Conservation (phyloP, 2,797 vertebrate genomes). For the Cryptoprocta ferox region DNA sequence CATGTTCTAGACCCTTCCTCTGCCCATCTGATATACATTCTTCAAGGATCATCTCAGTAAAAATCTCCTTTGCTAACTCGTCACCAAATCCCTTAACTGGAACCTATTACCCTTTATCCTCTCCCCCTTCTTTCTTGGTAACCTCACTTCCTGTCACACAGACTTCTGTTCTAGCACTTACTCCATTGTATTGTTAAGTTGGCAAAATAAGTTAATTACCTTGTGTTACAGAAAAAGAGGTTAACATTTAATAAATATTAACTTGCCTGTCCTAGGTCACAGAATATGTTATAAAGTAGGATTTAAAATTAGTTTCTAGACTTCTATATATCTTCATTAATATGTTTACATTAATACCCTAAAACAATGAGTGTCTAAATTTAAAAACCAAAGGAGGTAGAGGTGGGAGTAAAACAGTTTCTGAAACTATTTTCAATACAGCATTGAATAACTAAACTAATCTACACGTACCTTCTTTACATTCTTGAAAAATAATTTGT, state of each 20-base stretch:
- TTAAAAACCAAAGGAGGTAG: background rate
- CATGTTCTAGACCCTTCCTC: background rate
- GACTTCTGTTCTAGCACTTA: background rate
- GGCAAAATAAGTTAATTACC: slow-evolving; percentile 37
- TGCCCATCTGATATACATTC: background rate
- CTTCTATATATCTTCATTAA: background rate
- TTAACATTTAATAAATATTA: slow-evolving; percentile 27
- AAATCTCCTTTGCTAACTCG: background rate
- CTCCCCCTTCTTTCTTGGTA: background rate
- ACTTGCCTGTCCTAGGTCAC: background rate
- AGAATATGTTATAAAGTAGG: background rate
- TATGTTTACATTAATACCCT: background rate
- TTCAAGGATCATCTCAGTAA: background rate
- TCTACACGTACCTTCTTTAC: background rate
- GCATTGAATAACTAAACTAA: background rate
- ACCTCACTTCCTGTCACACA: background rate
- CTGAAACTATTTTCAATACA: background rate
- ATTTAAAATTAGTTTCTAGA: background rate
- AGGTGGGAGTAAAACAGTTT: background rate
- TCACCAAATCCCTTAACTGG: background rate
- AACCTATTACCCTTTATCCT: background rate
- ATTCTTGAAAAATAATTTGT: background rate
- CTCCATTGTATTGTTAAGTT: background rate
- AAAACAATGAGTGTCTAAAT: background rate
- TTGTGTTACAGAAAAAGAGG: background rate